Base-by-base conservation (phyloP, 2,888 invertebrate genomes). In the Plebejus anna region DNA sequence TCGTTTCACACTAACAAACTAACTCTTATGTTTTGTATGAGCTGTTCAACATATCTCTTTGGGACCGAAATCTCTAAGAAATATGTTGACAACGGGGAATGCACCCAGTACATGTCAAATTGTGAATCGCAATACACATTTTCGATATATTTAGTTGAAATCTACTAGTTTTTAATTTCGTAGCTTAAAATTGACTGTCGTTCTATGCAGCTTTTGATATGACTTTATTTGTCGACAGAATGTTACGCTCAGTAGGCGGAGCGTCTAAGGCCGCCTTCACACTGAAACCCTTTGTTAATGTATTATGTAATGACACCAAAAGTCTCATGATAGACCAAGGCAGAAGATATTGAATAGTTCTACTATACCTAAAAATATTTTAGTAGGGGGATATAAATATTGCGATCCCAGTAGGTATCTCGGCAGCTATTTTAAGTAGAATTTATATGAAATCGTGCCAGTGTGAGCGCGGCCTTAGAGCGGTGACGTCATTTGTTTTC, bases 131-230 rank as follows among this genome's bases (percentile, higher is more conserved):
- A 36, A 66, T 76, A 32, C 71, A 57, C 61, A 71, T 72, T 70
- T 47, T 76, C 51, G 28, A 66, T 28, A 70, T 84, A 80, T 88
- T 91, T 91, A 90, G 91, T 90, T 89, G 78, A 90, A 90, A 89
- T 91, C 87, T 90, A 90, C 87, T 89, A 90, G 88, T 80, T 59
- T 32, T 5, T 72, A 72, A 76, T 59, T 73, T 73, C 32, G 51
- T 73, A 73, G 73, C 51, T 73, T 73, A 55, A 73, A 73, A 55
- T 73, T 55, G 73, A 55, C 28, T 73, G 55, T 73, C 73, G 73
- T 16, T 55, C 28, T 32, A 73, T 32, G 47, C 51, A 73, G 73
- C 73, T 73, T 55, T 73, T 55, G 73, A 72, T 72, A 72, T 47
- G 47, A 73, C 32, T 55, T 73, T 72, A 72, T 72, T 72, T 73